These are phyloP conservation scores for Littorina saxatilis DNA, from an alignment of 1,140 invertebrate genomes.

Conservation along the genomic window DNA sequence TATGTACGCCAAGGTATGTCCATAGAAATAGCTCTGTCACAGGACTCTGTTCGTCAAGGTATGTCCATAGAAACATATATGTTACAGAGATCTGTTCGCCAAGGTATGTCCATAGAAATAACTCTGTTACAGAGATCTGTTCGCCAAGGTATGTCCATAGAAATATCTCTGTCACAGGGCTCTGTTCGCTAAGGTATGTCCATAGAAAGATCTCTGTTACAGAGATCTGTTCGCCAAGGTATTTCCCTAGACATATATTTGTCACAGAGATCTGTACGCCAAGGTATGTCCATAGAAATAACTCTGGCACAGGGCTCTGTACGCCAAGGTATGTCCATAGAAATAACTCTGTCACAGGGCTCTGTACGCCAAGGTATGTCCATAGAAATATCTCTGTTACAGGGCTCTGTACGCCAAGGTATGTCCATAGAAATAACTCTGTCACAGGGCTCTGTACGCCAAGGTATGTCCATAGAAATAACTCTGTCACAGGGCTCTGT, in stretches of 20 bases:
- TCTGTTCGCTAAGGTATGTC: slow-evolving; percentile 34
- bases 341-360: slow-evolving; percentile 50
- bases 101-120: too few relatives aligned
- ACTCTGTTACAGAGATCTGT: slow-evolving; percentile 44
- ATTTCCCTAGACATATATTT: too few relatives aligned
- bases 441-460: slow-evolving; percentile 36
- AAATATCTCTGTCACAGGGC: slow-evolving; percentile 50
- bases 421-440: too few relatives aligned
- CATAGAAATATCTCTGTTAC: too few relatives aligned
- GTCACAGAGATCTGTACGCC: slow-evolving; percentile 36
- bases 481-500: slow-evolving; percentile 45
- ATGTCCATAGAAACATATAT: too few relatives aligned
- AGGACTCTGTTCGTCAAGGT: slow-evolving; percentile 40
- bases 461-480: too few relatives aligned
- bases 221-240: slow-evolving; percentile 40
- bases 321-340: slow-evolving; percentile 37
- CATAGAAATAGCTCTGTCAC: too few relatives aligned
- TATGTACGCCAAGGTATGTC: slow-evolving; percentile 33
- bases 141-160: slow-evolving; percentile 38
- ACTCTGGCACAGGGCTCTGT: slow-evolving; percentile 46
- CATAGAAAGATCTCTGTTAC: too few relatives aligned
- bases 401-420: slow-evolving; percentile 41
- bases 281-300: too few relatives aligned
- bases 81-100: slow-evolving; percentile 35
- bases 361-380: slow-evolving; percentile 34